Evolutionary conservation across 2,888 invertebrate species (phyloP).

Genomic region (Baronia brevicornis): DNA sequence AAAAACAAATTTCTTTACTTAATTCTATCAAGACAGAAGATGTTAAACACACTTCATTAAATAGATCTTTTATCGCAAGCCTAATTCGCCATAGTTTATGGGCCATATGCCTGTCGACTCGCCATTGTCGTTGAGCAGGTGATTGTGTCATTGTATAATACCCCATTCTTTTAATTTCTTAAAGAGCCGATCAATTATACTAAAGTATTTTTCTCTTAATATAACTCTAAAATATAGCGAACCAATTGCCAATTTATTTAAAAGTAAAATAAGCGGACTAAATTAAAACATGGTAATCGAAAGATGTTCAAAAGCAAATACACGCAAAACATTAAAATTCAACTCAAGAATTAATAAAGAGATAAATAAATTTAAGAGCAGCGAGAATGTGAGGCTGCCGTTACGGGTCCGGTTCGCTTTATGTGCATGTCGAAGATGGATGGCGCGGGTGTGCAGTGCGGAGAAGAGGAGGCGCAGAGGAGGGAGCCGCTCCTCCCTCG

Average conservation of each 20-base stretch:
- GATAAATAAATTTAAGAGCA: constrained; percentile 73
- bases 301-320: too few relatives aligned
- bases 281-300: too few relatives aligned
- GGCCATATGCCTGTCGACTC: constrained; percentile 35
- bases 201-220: constrained; percentile 6
- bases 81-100: constrained; percentile 36
- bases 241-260: constrained; percentile 11
- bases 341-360: constrained; percentile 72
- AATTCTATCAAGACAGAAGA: constrained; percentile 21
- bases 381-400: constrained; percentile 71
- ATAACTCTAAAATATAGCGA: constrained; percentile 15
- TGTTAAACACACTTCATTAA: constrained; percentile 49
- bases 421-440: constrained; percentile 75
- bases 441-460: constrained; percentile 51
- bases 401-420: constrained; percentile 70
- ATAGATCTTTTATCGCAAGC: constrained; percentile 43
- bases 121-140: constrained; percentile 48
- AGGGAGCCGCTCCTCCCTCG: constrained; percentile 31
- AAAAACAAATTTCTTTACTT: constrained; percentile 12
- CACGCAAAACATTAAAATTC: constrained; percentile 60
- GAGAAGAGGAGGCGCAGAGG: constrained; percentile 34
- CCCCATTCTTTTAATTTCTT: constrained; percentile 21
- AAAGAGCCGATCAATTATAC: constrained; percentile 20
- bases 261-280: constrained; percentile 12
- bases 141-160: constrained; percentile 42